Base-by-base conservation (phyloP, 2,797 vertebrate species). In the Sciurus vulgaris region DNA sequence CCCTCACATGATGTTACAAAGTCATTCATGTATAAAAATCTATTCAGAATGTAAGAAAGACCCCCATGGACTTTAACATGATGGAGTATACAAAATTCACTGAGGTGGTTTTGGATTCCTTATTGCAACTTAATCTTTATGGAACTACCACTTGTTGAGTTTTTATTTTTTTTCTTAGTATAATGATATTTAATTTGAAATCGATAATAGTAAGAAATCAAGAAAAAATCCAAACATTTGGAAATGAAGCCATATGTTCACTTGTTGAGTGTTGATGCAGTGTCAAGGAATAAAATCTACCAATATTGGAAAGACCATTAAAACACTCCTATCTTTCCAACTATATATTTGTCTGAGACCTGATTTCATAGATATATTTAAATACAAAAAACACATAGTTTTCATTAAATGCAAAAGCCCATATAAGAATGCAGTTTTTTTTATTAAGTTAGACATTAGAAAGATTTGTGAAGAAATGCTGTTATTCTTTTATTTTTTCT, bases 231-330 rank as follows among this genome's bases (percentile, higher is more conserved):
- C 7, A 56, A 56, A 56, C 54, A 56, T 56, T 56, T 56, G 54
- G 54, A 56, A 56, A 56, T 22, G 54, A 56, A 56, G 20, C 54
- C 2, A 22, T 22, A 56, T 56, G 20, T 22, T 56, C 7, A 56
- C 20, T 56, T 54, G 17, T 54, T 56, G 54, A 56, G 54, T 85
- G 74, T 69, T 74, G 38, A 61, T 54, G 22, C 22, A 74, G 7
- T 41, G 44, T 70, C 79, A 89, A 61, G 11, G 56, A 61, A 89
- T 9, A 92, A 89, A 89, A 74, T 89, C 49, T 72, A 81, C 30
- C 86, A 86, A 74, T 81, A 74, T 18, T 15, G 38, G 90, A 93
- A 38, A 5, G 77, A 61, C 8, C 78, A 77, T 63, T 41, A 65
- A 73, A 95, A 73, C 78, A 44, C 14, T 78, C n/a, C 5, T 83